Evolutionary conservation across 2,797 vertebrate genomes (phyloP).

Genomic region (Phoeniculus purpureus): DNA sequence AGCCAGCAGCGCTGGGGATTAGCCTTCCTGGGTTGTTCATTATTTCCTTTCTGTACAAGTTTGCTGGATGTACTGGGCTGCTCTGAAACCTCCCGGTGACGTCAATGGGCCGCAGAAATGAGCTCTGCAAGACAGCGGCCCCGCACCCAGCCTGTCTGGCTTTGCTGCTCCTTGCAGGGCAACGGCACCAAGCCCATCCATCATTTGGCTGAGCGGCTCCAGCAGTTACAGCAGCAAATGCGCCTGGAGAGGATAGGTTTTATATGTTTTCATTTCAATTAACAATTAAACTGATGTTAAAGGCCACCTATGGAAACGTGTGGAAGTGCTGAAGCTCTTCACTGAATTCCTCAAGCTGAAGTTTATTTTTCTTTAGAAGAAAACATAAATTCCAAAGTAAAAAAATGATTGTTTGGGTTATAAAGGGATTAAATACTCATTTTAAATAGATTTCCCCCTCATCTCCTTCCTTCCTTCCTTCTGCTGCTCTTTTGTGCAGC

Average conservation of each 20-base stretch:
- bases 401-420: not conserved
- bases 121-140: conserved; percentile 70
- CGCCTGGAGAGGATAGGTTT: not conserved
- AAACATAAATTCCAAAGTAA: not conserved
- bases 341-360: too few species aligned
- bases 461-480: accelerated
- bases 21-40: not conserved
- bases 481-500: not conserved
- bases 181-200: not conserved
- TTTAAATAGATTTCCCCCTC: not conserved
- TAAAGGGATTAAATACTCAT: not conserved
- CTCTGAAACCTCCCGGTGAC: conserved; percentile 76
- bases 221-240: conserved; percentile 29
- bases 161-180: not conserved
- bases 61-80: conserved; percentile 59
- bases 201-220: conserved; percentile 28
- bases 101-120: conserved; percentile 75
- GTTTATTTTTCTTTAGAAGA: too few species aligned
- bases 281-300: accelerated
- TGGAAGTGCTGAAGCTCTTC: not conserved
- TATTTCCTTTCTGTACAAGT: conserved; percentile 47
- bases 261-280: not conserved
- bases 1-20: conserved; percentile 36
- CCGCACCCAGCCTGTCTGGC: conserved; percentile 15
- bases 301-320: not conserved